Evolutionary conservation across 2,888 invertebrate species (phyloP).

Genomic region (Podotricha telesiphe): DNA sequence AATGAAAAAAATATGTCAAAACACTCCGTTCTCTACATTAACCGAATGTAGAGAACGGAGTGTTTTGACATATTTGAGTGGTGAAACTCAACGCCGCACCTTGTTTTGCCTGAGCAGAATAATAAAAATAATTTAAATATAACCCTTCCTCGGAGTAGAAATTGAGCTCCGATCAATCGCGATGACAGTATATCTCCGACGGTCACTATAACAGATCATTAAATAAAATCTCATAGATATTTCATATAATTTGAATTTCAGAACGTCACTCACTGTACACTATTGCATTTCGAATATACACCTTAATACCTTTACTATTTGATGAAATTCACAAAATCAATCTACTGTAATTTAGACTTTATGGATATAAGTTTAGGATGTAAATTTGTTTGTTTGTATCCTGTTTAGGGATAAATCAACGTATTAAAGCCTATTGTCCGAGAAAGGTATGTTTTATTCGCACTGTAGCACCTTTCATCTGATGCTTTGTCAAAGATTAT

Average conservation of each 20-base stretch:
- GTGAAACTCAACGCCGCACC: too few species aligned
- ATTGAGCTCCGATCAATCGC: too few species aligned
- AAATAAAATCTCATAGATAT: too few species aligned
- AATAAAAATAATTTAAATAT: too few species aligned
- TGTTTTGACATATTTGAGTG: too few species aligned
- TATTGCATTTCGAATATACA: conserved; percentile 8
- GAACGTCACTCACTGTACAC: not conserved
- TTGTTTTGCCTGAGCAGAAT: not conserved
- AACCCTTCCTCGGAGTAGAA: too few species aligned
- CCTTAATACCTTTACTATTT: conserved; percentile 28
- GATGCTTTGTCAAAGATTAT: conserved; percentile 44
- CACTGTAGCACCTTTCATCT: conserved; percentile 67
- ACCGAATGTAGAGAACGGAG: too few species aligned
- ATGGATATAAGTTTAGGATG: conserved; percentile 31
- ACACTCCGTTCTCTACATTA: too few species aligned
- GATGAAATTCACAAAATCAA: conserved; percentile 17
- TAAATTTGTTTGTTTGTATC: conserved; percentile 46
- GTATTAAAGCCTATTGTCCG: conserved; percentile 72
- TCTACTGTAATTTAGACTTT: conserved; percentile 30
- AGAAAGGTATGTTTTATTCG: conserved; percentile 73
- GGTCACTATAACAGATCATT: too few species aligned
- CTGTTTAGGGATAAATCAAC: conserved; percentile 64
- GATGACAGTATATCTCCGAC: too few species aligned
- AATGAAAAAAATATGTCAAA: too few species aligned
- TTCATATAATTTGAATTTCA: too few species aligned